Evolutionary conservation across 2,113 vertebrate species (phyloP).

Genomic region (Taurulus bubalis): DNA sequence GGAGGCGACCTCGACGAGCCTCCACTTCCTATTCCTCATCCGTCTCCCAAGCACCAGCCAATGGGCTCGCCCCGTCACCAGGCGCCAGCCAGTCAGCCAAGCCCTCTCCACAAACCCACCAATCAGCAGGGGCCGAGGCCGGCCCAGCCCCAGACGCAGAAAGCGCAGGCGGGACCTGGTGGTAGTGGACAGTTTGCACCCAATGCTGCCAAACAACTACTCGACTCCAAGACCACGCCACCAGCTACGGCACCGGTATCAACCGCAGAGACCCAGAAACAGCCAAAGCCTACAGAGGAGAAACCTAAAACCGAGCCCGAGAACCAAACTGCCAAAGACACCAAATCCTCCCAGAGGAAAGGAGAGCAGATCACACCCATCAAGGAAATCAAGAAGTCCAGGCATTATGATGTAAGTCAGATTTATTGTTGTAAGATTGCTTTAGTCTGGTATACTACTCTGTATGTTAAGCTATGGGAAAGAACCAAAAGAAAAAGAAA

Average conservation of each 20-base stretch:
- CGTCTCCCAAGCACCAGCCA: constrained; percentile 86
- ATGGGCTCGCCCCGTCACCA: constrained; percentile 85
- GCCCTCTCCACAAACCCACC: constrained; percentile 75
- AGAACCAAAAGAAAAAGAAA: not conserved
- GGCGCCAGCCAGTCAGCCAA: constrained; percentile 74
- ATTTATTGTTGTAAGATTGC: not conserved
- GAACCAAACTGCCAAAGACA: constrained; percentile 69
- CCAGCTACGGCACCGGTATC: constrained; percentile 39
- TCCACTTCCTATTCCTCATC: constrained; percentile 85
- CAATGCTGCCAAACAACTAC: constrained; percentile 76
- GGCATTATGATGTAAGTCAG: constrained; percentile 90
- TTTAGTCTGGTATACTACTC: not conserved
- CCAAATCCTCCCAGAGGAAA: constrained; percentile 79
- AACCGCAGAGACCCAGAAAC: constrained; percentile 67
- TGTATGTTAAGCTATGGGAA: constrained; percentile 42
- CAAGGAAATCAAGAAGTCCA: constrained; percentile 84
- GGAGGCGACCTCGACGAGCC: constrained; percentile 89
- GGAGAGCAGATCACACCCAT: constrained; percentile 76
- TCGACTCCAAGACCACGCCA: constrained; percentile 76
- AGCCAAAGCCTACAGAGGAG: constrained; percentile 63
- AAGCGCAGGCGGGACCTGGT: constrained; percentile 63
- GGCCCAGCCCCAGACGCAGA: constrained; percentile 67
- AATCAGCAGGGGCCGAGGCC: constrained; percentile 69
- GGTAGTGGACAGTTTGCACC: constrained; percentile 65
- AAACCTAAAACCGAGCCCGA: constrained; percentile 67